Evolutionary conservation across 2,113 vertebrate species (phyloP).

Genomic region (Pteruthius melanotis): DNA sequence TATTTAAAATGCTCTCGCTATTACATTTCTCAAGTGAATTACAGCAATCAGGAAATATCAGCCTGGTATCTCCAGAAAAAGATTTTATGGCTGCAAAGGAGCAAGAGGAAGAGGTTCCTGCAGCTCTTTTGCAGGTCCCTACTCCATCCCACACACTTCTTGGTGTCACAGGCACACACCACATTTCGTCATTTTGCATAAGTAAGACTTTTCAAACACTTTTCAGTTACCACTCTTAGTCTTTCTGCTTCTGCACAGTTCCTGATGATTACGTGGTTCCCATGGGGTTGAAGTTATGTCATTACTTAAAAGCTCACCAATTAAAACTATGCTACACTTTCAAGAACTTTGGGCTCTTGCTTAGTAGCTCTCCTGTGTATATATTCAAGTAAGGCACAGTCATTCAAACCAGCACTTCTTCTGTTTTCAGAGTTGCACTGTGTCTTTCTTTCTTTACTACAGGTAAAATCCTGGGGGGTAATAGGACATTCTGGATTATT

Average conservation of each 20-base stretch:
- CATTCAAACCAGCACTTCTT: background rate
- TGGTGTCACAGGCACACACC: background rate
- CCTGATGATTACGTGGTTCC: background rate
- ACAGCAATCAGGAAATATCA: background rate
- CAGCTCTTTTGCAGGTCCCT: background rate
- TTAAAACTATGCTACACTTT: background rate
- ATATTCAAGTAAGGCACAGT: background rate
- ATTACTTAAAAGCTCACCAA: background rate
- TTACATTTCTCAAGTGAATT: background rate
- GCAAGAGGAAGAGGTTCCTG: background rate
- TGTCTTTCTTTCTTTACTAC: background rate
- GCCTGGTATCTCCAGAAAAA: background rate
- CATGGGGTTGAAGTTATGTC: background rate
- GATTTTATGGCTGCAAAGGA: background rate
- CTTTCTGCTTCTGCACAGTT: background rate
- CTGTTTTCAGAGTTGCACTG: background rate
- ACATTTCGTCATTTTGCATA: background rate
- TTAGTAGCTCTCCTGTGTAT: background rate
- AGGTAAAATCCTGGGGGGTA: background rate
- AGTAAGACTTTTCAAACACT: background rate
- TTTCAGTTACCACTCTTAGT: background rate
- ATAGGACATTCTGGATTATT: background rate
- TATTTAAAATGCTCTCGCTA: background rate
- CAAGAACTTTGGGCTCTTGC: background rate
- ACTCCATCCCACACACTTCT: background rate